These are phyloP conservation scores for Anseranas semipalmata DNA, from an alignment of 2,113 vertebrate genomes.

Conservation along the genomic window DNA sequence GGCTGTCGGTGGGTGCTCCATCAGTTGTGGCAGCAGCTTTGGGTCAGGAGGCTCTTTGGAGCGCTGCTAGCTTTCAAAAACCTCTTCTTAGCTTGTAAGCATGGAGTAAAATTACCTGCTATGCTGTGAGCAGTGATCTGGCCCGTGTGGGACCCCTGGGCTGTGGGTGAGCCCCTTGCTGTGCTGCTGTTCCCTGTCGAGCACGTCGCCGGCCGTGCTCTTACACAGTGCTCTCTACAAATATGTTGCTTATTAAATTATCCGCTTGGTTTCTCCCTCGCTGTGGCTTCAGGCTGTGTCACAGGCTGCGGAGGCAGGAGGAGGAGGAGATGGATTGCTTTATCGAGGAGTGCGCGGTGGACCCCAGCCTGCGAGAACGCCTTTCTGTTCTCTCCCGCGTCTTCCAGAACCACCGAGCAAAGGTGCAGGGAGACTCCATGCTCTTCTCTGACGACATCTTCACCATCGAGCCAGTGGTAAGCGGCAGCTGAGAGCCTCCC, in stretches of 20 bases:
- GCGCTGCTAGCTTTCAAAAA: background rate
- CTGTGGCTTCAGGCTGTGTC: slow-evolving; percentile 67
- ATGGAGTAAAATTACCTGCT: background rate
- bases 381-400: slow-evolving; percentile 67
- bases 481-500: background rate
- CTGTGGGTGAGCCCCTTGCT: fast-evolving
- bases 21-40: background rate
- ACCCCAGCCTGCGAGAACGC: slow-evolving; percentile 64
- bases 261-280: background rate
- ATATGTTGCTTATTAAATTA: background rate
- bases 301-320: slow-evolving; percentile 56
- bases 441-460: slow-evolving; percentile 72
- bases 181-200: background rate
- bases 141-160: fast-evolving
- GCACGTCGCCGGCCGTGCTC: background rate
- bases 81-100: background rate
- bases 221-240: background rate
- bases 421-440: slow-evolving; percentile 60
- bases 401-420: slow-evolving; percentile 69
- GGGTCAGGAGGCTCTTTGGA: background rate
- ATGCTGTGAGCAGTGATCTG: background rate
- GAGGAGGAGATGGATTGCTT: slow-evolving; percentile 54
- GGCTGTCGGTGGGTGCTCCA: background rate
- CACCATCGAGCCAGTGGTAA: slow-evolving; percentile 81
- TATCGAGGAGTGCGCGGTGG: slow-evolving; percentile 67